A percentile compares a stretch with the other conserved stretches of the same genome.
Conservation (phyloP, 2,888 invertebrate species). For the Scotopteryx bipunctaria region DNA sequence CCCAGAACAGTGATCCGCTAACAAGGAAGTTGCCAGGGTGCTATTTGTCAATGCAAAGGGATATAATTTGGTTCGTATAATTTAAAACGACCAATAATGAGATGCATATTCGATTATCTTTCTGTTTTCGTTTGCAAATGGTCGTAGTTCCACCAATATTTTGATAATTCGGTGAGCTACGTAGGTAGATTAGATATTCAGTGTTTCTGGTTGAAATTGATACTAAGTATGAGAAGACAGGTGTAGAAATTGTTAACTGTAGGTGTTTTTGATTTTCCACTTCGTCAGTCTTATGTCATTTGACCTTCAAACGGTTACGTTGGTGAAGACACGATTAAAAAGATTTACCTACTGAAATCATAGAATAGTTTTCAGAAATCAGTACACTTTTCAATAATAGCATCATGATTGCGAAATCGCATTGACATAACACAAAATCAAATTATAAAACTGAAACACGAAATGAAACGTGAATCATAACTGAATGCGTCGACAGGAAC, state of each 20-base stretch:
- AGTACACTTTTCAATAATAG: constrained; percentile 2
- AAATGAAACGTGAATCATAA: constrained; percentile 57
- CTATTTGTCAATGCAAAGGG: constrained; percentile 78
- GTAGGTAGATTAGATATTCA: background rate
- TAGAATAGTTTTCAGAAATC: background rate
- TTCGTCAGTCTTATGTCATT: too few species aligned
- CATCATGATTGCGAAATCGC: constrained; percentile 12
- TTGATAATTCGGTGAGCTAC: background rate
- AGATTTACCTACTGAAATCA: too few species aligned
- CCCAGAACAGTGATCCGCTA: constrained; percentile 66
- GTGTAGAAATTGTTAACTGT: too few species aligned
- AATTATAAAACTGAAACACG: constrained; percentile 47
- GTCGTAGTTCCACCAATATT: constrained; percentile 29
- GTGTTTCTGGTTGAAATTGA: too few species aligned
- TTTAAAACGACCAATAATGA: constrained; percentile 77
- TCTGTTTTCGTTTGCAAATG: constrained; percentile 34
- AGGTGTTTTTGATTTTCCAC: too few species aligned
- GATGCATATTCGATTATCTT: constrained; percentile 74
- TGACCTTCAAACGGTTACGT: too few species aligned
- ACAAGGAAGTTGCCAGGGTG: constrained; percentile 73
- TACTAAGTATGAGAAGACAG: too few species aligned
- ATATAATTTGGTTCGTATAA: constrained; percentile 72
- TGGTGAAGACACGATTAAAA: too few species aligned
- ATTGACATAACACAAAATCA: constrained; percentile 29
- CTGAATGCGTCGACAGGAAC: constrained; percentile 63